Percentiles rank a stretch among this genome's conserved stretches.
These are phyloP conservation scores for Phortica okadai DNA, from an alignment of 2,888 invertebrate genomes.

Conservation along the genomic window DNA sequence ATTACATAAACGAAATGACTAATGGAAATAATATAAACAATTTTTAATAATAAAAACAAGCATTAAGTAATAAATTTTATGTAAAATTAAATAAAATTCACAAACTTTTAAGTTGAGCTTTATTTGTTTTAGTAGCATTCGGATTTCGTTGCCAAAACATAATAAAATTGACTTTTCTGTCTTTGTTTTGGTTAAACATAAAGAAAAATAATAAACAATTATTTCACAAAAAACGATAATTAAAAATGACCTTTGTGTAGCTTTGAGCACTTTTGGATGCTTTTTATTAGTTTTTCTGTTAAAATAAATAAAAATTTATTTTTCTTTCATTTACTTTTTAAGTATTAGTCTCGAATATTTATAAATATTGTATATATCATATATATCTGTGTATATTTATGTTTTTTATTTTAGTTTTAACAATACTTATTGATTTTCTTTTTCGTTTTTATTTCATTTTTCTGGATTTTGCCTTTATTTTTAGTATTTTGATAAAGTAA, in stretches of 20 bases:
- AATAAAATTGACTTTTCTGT: background rate
- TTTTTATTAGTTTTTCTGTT: conserved; percentile 21
- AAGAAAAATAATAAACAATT: background rate
- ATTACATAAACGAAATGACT: too few species aligned
- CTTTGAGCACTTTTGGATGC: conserved; percentile 27
- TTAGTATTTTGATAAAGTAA: conserved; percentile 60
- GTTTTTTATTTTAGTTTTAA: conserved; percentile 24
- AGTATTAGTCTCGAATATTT: conserved; percentile 26
- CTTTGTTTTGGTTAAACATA: background rate
- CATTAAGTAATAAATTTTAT: too few species aligned
- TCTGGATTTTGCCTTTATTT: conserved; percentile 23
- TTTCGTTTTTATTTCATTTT: conserved; percentile 31
- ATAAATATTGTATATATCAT: conserved; percentile 21
- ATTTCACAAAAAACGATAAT: background rate
- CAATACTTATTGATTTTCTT: conserved; percentile 22
- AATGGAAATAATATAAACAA: too few species aligned
- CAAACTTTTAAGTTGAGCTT: too few species aligned
- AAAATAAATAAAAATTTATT: conserved; percentile 17
- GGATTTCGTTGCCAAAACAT: background rate
- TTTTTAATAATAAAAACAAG: too few species aligned
- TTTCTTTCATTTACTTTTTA: conserved; percentile 26
- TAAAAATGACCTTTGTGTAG: conserved; percentile 12
- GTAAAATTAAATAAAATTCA: too few species aligned
- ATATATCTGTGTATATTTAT: conserved; percentile 24
- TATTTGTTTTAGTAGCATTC: too few species aligned